Evolutionary conservation across 2,797 vertebrate genomes (phyloP).

Genomic region (Sternotherus odoratus): DNA sequence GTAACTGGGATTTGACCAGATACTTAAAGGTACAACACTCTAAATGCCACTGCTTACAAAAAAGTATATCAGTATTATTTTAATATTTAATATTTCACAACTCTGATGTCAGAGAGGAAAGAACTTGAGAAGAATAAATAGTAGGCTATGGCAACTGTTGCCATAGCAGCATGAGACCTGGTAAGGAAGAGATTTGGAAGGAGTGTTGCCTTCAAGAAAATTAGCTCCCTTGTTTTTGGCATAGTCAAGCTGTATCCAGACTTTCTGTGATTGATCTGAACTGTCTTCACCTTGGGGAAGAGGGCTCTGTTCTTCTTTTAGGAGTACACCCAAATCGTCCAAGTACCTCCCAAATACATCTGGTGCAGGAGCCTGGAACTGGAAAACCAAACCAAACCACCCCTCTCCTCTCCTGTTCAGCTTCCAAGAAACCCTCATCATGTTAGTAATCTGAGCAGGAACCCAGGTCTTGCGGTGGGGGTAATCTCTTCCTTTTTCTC

Average conservation of each 20-base stretch:
- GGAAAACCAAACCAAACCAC: neutral
- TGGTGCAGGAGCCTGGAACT: neutral
- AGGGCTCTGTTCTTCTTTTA: neutral
- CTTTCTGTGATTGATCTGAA: neutral
- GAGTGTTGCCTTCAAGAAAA: neutral
- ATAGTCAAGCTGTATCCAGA: neutral
- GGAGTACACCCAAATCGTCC: neutral
- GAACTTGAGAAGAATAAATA: neutral
- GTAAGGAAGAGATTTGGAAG: neutral
- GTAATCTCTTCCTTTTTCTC: neutral
- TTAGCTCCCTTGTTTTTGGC: neutral
- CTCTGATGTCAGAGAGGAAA: neutral
- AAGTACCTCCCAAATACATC: neutral
- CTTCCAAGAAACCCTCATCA: neutral
- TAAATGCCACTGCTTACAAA: neutral
- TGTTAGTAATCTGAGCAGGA: neutral
- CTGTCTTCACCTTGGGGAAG: neutral
- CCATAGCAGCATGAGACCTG: neutral
- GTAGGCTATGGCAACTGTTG: accelerated
- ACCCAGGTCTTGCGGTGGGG: neutral
- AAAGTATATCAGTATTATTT: neutral
- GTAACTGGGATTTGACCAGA: neutral
- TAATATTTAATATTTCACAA: neutral
- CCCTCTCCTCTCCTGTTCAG: neutral
- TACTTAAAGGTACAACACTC: neutral